Evolutionary conservation across 2,797 vertebrate genomes (phyloP).

Genomic region (Pempheris klunzingeri): DNA sequence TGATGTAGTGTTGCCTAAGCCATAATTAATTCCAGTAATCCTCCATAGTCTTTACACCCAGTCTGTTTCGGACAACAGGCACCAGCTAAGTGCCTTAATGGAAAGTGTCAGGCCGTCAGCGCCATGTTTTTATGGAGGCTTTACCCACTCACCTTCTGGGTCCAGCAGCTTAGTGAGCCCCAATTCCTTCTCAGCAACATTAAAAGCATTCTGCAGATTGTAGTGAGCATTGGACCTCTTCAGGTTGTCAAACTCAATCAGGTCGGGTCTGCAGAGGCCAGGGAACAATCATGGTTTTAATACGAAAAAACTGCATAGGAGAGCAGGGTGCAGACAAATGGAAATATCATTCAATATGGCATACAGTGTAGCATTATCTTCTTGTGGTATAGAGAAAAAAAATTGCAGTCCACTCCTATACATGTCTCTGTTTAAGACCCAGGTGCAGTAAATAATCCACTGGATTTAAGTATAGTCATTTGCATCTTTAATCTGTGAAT

Average conservation of each 20-base stretch:
- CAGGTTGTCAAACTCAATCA: conserved; percentile 93
- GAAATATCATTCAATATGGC: neutral
- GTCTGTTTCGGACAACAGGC: conserved; percentile 41
- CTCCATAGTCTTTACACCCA: conserved; percentile 35
- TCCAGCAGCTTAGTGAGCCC: conserved; percentile 96
- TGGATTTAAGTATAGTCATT: conserved; percentile 10
- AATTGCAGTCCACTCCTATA: neutral
- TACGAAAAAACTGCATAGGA: conserved; percentile 12
- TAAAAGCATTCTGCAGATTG: conserved; percentile 96
- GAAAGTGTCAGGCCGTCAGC: conserved; percentile 17
- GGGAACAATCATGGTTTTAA: conserved; percentile 44
- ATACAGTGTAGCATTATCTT: neutral
- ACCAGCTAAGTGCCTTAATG: conserved; percentile 30
- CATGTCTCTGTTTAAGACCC: conserved; percentile 3
- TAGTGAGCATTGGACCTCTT: conserved; percentile 96
- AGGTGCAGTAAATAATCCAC: conserved; percentile 11
- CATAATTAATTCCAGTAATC: conserved; percentile 61
- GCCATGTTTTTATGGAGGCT: conserved; percentile 32
- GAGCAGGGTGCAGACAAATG: neutral
- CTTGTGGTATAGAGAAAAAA: neutral
- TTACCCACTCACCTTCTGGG: conserved; percentile 89
- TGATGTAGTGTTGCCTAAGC: conserved; percentile 39
- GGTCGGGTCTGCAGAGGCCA: conserved; percentile 86
- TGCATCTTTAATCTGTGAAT: conserved; percentile 28
- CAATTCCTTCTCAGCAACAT: conserved; percentile 93